A percentile compares a stretch with the other conserved stretches of the same genome.
Evolutionary conservation across 92 coral and sea anemone genomes (phyloP).

Genomic region (Palythoa caribaeorum): DNA sequence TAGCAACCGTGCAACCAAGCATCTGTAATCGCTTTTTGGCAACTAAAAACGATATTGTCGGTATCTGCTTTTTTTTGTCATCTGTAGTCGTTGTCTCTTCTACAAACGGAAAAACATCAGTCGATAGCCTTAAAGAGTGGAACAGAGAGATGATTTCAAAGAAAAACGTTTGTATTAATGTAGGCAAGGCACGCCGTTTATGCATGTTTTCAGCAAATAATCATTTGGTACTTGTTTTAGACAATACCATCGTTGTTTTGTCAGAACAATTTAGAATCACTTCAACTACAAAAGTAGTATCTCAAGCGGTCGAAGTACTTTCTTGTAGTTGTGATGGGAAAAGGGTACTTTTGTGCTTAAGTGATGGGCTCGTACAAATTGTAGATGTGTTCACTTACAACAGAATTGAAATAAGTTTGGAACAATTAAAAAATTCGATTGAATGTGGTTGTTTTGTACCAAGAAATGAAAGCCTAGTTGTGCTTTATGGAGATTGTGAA

Average conservation of each 20-base stretch:
- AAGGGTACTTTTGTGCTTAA: background rate
- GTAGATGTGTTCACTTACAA: constrained; percentile 5
- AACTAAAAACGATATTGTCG: background rate
- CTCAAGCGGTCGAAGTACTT: background rate
- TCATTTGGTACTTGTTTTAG: background rate
- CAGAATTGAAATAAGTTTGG: no score
- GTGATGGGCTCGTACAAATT: background rate
- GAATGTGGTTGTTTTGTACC: constrained; percentile 36
- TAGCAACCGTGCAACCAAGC: background rate
- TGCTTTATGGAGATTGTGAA: background rate
- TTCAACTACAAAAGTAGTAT: background rate
- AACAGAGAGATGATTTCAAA: background rate
- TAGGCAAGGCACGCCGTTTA: background rate
- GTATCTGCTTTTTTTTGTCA: background rate
- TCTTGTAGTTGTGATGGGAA: constrained; percentile 5
- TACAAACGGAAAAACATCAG: background rate
- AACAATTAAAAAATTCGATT: background rate
- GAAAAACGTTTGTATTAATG: background rate
- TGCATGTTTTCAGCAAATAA: background rate
- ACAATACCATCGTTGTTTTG: background rate
- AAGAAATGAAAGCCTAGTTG: constrained; percentile 3
- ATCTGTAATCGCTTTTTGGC: no score
- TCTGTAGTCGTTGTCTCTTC: background rate
- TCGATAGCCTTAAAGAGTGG: background rate
- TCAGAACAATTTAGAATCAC: background rate